Conservation (phyloP, 2,113 vertebrate genomes). For the Lichenostomus cassidix region DNA sequence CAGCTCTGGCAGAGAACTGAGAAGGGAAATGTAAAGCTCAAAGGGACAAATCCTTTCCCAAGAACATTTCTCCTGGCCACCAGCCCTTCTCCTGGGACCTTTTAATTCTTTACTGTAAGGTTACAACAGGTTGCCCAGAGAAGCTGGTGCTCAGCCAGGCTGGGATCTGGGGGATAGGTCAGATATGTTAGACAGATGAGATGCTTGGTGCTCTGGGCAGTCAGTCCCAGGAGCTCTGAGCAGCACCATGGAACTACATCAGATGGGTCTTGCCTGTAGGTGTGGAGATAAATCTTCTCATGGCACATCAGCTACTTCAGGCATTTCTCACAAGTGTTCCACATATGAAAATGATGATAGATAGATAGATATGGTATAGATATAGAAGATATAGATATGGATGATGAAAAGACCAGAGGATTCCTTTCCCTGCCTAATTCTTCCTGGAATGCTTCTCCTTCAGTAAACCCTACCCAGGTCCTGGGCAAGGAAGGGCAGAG, state of each 20-base stretch:
- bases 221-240: background rate
- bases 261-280: background rate
- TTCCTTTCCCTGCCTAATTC: background rate
- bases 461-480: background rate
- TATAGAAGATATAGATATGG: background rate
- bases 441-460: background rate
- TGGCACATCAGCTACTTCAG: background rate
- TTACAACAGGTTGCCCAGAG: background rate
- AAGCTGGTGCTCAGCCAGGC: background rate
- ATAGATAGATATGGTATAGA: background rate
- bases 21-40: background rate
- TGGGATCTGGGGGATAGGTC: background rate
- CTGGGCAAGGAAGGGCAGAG: background rate
- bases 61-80: background rate
- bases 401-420: background rate
- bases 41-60: background rate
- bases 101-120: background rate
- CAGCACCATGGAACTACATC: background rate
- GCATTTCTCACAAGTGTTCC: background rate
- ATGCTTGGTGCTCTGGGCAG: background rate
- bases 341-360: background rate
- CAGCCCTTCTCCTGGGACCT: background rate
- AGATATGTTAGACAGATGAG: background rate
- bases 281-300: background rate
- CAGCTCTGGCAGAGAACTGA: background rate